Conservation (phyloP, 2,797 vertebrate species). For the Acanthurus tractus region DNA sequence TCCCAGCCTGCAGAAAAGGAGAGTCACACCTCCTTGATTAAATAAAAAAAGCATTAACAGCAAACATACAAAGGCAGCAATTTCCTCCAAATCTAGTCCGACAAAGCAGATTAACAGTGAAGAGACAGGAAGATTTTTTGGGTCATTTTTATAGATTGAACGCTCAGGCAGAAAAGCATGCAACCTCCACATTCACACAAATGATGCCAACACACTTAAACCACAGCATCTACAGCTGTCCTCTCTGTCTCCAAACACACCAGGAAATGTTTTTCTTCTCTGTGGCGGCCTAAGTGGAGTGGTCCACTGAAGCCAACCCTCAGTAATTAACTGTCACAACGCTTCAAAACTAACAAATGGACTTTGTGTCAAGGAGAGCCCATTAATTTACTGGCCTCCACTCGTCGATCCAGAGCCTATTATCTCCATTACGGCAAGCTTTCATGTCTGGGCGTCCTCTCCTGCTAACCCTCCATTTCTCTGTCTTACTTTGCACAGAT, state of each 20-base stretch:
- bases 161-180: constrained; percentile 1
- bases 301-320: constrained; percentile 71
- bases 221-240: constrained; percentile 56
- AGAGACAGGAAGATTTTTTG: background rate
- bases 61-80: background rate
- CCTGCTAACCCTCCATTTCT: constrained; percentile 51
- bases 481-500: constrained; percentile 46
- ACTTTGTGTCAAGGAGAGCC: constrained; percentile 81
- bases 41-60: background rate
- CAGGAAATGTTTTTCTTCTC: constrained; percentile 71
- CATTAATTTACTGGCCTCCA: constrained; percentile 81
- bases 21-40: background rate
- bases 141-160: background rate
- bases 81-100: background rate
- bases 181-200: constrained; percentile 19
- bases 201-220: constrained; percentile 35
- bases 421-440: constrained; percentile 80
- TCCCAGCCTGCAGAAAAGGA: background rate
- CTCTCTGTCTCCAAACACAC: constrained; percentile 58
- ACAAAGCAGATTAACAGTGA: background rate
- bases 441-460: constrained; percentile 59
- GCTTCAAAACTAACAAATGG: constrained; percentile 86
- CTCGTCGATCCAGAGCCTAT: constrained; percentile 76
- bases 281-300: constrained; percentile 68
- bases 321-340: constrained; percentile 84